Base-by-base conservation (phyloP, 1,140 invertebrate genomes). In the Holcopasites calliopsidis region DNA sequence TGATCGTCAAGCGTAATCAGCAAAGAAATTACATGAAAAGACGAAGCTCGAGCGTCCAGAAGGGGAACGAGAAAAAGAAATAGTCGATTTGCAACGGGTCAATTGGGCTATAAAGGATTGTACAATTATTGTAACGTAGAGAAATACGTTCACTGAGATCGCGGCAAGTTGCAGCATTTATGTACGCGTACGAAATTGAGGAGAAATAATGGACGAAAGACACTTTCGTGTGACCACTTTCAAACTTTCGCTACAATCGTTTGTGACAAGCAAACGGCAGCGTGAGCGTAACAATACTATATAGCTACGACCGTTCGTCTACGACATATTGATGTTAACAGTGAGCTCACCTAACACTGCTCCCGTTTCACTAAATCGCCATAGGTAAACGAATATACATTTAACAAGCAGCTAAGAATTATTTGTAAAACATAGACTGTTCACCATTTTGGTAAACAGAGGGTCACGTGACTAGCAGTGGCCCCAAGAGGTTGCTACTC, bases 401-500 rank as follows among this genome's bases (percentile, higher is more conserved):
- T 68, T n/a, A n/a, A 44, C 40, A 66, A 47, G 31, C 54, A 52
- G 66, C 57, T 35, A 13, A 61, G 52, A 76, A 86, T 82, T 76
- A 79, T 84, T 87, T 82, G 78, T 76, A 78, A 83, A 86, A 82
- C 64, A 77, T 68, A 78, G 71, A 82, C 68, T n/a, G 69, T 84
- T 84, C 89, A 89, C 90, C 90, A 91, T 91, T 89, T 91, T 88
- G 84, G 89, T 91, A 91, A 91, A 91, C 90, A 91, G 49, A 86
- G 40, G 85, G 84, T 91, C 90, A 91, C 90, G 89, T 91, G 90
- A 91, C 85, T 80, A 68, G 73, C 62, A 78, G 75, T 83, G 77
- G 75, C 77, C 68, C 82, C 76, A 71, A 84, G 82, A 84, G 84
- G 78, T 82, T 83, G 77, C 65, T 83, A 82, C 85, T 88, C 77